Percentiles rank a stretch among this genome's conserved stretches.
phyloP scores from a whole-genome alignment of 2,888 invertebrate genomes.

The Volucella bombylans region DNA sequence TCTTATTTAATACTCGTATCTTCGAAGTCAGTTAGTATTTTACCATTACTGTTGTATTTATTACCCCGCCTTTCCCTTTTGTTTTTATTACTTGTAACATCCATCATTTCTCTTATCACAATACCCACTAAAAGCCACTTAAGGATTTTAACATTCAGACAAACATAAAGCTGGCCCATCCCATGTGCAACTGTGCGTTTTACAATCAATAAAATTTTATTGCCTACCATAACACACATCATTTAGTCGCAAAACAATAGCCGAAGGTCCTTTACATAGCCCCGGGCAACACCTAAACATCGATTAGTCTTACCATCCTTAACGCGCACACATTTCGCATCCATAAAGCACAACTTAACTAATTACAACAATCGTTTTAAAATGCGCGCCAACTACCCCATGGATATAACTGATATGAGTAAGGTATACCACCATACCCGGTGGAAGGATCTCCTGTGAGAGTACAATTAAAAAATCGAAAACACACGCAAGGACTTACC shows the following conservation, averaged over 20 bases:
- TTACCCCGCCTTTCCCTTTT: too few species aligned
- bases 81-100: too few species aligned
- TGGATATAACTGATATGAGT: too few species aligned
- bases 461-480: not conserved
- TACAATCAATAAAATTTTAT: slow-evolving; percentile 65
- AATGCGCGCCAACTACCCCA: not conserved
- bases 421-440: too few species aligned
- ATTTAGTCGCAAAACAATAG: slow-evolving; percentile 1
- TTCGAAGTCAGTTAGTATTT: too few species aligned
- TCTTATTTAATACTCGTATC: too few species aligned
- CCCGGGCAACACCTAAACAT: slow-evolving; percentile 32
- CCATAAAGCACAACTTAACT: slow-evolving; percentile 56
- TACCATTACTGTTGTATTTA: too few species aligned
- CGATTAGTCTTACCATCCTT: slow-evolving; percentile 4
- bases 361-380: slow-evolving; percentile 53
- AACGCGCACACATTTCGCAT: slow-evolving; percentile 1
- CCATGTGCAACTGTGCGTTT: slow-evolving; percentile 40
- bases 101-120: not conserved
- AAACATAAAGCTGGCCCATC: slow-evolving; percentile 32
- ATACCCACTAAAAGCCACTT: slow-evolving; percentile 31
- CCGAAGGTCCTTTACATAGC: not conserved
- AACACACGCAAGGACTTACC: slow-evolving; percentile 20
- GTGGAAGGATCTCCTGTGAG: too few species aligned
- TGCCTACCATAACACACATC: slow-evolving; percentile 42
- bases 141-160: slow-evolving; percentile 34